These are phyloP conservation scores for Leptopilina drosophilae DNA, from an alignment of 2,888 invertebrate species.

Conservation along the genomic window DNA sequence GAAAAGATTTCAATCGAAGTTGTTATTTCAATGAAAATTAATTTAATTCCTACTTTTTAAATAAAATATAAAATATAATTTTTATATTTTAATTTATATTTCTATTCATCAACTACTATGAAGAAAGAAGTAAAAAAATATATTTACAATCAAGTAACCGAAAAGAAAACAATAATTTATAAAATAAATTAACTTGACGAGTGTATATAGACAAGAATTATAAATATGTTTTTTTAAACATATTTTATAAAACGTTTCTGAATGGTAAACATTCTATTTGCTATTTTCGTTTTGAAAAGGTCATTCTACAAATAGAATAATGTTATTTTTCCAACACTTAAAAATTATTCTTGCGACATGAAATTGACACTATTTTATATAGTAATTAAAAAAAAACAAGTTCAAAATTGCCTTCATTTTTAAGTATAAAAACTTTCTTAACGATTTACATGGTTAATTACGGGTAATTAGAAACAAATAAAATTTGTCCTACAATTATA, in stretches of 20 bases:
- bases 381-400: no score
- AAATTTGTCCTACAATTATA: neutral
- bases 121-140: no score
- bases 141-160: no score
- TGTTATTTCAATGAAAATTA: no score
- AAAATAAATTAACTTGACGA: no score
- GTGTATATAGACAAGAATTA: no score
- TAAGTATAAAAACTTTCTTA: neutral
- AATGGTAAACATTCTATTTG: slow-evolving; percentile 1
- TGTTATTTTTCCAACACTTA: neutral
- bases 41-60: no score
- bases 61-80: no score
- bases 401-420: neutral
- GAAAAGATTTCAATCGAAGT: no score
- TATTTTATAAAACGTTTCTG: neutral
- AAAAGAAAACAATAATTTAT: no score
- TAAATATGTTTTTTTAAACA: neutral
- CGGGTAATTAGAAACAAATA: slow-evolving; percentile 6
- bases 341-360: slow-evolving; percentile 8
- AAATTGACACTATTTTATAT: neutral
- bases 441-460: slow-evolving; percentile 9
- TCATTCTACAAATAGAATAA: slow-evolving; percentile 2
- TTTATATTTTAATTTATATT: no score
- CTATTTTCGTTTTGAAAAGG: neutral
- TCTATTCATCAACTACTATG: no score